These are phyloP conservation scores for Rhodophaea formosa DNA, from an alignment of 2,888 invertebrate genomes.

Conservation along the genomic window DNA sequence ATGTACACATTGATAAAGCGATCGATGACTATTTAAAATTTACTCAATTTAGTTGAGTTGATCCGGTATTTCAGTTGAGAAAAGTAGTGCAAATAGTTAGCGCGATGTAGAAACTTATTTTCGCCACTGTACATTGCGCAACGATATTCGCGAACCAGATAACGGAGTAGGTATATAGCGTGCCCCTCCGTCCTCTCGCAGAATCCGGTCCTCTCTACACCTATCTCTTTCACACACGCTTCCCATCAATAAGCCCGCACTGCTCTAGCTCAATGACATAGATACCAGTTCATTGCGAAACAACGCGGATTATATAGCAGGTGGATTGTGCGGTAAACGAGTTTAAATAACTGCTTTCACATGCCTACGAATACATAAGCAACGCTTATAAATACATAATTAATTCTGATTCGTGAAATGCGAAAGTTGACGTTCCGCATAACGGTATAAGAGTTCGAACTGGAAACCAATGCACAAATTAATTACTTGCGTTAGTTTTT, in stretches of 20 bases:
- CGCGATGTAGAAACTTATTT: constrained; percentile 62
- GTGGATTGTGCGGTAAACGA: constrained; percentile 77
- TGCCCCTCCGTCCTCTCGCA: constrained; percentile 74
- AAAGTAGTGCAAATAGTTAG: constrained; percentile 38
- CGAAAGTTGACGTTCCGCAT: constrained; percentile 28
- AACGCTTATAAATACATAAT: constrained; percentile 35
- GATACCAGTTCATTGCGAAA: constrained; percentile 77
- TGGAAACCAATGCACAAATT: constrained; percentile 1
- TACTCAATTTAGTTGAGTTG: not conserved
- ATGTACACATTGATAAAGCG: constrained; percentile 36
- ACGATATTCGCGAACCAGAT: constrained; percentile 78
- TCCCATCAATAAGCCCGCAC: constrained; percentile 37
- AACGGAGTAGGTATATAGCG: constrained; percentile 59
- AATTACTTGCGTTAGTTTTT: not conserved
- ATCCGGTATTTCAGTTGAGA: constrained; percentile 16
- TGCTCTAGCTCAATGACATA: constrained; percentile 68
- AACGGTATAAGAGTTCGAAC: not conserved
- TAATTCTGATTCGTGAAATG: constrained; percentile 28
- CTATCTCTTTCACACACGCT: constrained; percentile 49
- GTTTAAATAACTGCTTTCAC: constrained; percentile 79
- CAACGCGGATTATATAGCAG: constrained; percentile 80
- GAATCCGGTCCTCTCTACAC: constrained; percentile 58
- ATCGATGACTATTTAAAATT: constrained; percentile 18
- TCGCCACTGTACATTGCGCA: constrained; percentile 71
- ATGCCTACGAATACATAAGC: constrained; percentile 56